phyloP scores from a whole-genome alignment of 2,888 invertebrate genomes.

The Slavum lentiscoides region DNA sequence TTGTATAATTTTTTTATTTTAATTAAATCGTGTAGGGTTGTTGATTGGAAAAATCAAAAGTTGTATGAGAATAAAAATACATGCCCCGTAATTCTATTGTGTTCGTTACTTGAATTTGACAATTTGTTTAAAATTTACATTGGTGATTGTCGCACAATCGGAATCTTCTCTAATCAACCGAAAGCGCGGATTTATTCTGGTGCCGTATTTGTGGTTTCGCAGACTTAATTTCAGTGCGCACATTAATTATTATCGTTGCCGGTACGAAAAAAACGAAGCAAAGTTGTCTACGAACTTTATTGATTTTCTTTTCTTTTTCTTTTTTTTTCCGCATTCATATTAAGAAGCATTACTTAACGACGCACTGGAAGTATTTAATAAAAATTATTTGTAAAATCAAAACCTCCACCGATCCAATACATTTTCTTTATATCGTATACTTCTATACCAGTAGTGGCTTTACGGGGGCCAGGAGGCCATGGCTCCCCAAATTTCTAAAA shows the following conservation, averaged over 20 bases:
- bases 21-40: not conserved
- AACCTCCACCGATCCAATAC: too few relatives aligned
- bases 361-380: too few relatives aligned
- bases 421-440: too few relatives aligned
- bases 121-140: conserved; percentile 19
- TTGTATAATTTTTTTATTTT: not conserved
- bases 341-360: too few relatives aligned
- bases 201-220: not conserved
- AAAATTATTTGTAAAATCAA: too few relatives aligned
- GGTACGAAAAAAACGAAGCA: not conserved
- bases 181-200: conserved; percentile 26
- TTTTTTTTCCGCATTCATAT: not conserved
- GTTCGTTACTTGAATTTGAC: conserved; percentile 24
- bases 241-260: conserved; percentile 18
- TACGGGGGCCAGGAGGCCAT: too few relatives aligned
- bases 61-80: not conserved
- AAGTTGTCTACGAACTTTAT: not conserved
- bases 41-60: not conserved
- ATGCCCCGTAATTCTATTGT: conserved; percentile 27
- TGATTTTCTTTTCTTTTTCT: not conserved
- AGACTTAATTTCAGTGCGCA: not conserved
- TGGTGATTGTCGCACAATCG: conserved; percentile 12
- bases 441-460: too few relatives aligned
- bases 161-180: conserved; percentile 15
- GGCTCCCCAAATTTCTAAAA: too few relatives aligned